phyloP scores from a whole-genome alignment of 2,113 vertebrate genomes.

The Sinocyclocheilus rhinocerous region DNA sequence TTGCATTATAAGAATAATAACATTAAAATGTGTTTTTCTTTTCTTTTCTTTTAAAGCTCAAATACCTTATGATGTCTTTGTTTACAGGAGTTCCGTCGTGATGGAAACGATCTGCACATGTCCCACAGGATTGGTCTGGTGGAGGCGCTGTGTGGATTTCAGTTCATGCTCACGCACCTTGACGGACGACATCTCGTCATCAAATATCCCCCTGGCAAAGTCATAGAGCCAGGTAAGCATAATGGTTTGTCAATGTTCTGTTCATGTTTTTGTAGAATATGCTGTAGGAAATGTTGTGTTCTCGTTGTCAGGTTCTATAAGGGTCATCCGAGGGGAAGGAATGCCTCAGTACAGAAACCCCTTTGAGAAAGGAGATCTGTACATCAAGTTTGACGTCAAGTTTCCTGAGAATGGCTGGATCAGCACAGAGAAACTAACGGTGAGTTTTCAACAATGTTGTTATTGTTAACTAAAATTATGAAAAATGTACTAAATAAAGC shows the following conservation, averaged over 20 bases:
- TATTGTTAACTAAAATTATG: not conserved
- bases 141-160: constrained; percentile 96
- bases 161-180: constrained; percentile 94
- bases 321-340: constrained; percentile 92
- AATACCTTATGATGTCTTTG: not conserved
- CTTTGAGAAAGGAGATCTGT: constrained; percentile 98
- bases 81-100: constrained; percentile 77
- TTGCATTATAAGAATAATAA: not conserved
- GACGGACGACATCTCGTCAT: constrained; percentile 94
- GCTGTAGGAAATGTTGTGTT: constrained; percentile 38
- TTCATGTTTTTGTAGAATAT: not conserved
- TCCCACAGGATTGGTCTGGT: constrained; percentile 95
- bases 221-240: constrained; percentile 92
- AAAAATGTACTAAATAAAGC: too few species aligned
- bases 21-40: not conserved
- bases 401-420: constrained; percentile 99
- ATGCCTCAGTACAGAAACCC: constrained; percentile 99
- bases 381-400: constrained; percentile 96
- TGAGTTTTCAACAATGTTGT: constrained; percentile 62
- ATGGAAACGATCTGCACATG: constrained; percentile 94
- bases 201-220: constrained; percentile 95
- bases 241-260: not conserved
- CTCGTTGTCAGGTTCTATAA: constrained; percentile 80
- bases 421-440: constrained; percentile 93
- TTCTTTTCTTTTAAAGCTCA: not conserved